phyloP scores from a whole-genome alignment of 2,888 invertebrate genomes.

The Glyphotaelius pellucidus region DNA sequence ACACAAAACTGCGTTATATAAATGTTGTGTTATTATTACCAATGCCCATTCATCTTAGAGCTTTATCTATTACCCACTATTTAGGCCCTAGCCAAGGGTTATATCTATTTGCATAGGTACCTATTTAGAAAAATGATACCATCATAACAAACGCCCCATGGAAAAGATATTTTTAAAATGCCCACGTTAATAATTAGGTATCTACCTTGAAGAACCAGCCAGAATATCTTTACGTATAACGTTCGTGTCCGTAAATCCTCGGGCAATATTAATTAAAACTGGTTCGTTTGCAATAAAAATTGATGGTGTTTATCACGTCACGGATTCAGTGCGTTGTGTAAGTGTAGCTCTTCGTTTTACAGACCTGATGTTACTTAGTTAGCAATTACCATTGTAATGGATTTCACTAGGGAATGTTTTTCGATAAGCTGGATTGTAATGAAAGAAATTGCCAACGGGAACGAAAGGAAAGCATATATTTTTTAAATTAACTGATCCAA shows the following conservation, averaged over 20 bases:
- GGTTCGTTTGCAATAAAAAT: slow-evolving; percentile 4
- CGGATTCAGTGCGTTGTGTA: neutral
- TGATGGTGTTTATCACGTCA: neutral
- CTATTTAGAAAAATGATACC: too few species aligned
- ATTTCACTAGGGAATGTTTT: neutral
- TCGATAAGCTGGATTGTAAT: neutral
- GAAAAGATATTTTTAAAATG: too few species aligned
- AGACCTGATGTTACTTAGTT: neutral
- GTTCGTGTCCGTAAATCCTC: slow-evolving; percentile 2
- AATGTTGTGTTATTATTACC: too few species aligned
- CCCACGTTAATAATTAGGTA: too few species aligned
- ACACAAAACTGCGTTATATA: too few species aligned
- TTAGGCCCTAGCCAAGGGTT: too few species aligned
- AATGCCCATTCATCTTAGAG: too few species aligned
- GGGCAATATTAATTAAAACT: slow-evolving; percentile 11
- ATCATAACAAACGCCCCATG: too few species aligned
- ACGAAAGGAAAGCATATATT: neutral
- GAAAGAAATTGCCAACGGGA: neutral
- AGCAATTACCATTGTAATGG: neutral
- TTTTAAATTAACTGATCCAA: neutral
- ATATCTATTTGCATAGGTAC: too few species aligned
- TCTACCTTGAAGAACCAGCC: neutral
- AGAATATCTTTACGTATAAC: neutral
- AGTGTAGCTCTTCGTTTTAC: neutral
- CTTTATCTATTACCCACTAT: too few species aligned